Percentiles rank a stretch among this genome's conserved stretches.
Conservation (phyloP, 2,113 vertebrate species). For the Spea multiplicata region DNA sequence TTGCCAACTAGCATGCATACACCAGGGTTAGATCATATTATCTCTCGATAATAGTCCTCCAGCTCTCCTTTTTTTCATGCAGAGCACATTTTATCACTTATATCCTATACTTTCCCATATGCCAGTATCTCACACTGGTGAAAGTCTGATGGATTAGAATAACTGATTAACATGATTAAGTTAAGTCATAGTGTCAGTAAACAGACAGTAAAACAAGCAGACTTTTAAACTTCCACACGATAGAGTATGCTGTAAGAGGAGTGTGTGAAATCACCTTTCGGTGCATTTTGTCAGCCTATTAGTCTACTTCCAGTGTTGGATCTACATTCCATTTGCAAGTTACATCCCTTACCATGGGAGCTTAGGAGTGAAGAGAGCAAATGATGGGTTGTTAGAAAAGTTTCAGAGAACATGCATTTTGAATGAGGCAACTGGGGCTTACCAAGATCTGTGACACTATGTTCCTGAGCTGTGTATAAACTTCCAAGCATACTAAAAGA, state of each 20-base stretch:
- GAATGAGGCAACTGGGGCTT: constrained; percentile 30
- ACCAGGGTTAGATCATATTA: too few species aligned
- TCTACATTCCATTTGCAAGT: constrained; percentile 25
- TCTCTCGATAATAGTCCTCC: too few species aligned
- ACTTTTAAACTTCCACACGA: constrained; percentile 21
- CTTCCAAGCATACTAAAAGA: constrained; percentile 6
- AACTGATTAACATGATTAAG: too few species aligned
- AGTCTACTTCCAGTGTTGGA: constrained; percentile 11
- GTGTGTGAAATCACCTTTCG: constrained; percentile 28
- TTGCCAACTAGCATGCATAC: too few species aligned
- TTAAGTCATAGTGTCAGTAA: too few species aligned
- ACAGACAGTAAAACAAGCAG: constrained; percentile 8
- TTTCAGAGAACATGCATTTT: constrained; percentile 43
- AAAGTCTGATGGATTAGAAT: too few species aligned
- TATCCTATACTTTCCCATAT: too few species aligned
- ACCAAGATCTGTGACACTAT: constrained; percentile 27
- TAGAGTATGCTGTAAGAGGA: constrained; percentile 14
- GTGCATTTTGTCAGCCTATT: constrained; percentile 36
- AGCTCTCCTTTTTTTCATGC: too few species aligned
- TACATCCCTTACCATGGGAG: constrained; percentile 34
- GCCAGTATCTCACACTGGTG: too few species aligned
- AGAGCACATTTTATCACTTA: too few species aligned
- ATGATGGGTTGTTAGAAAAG: constrained; percentile 39
- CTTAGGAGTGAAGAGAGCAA: constrained; percentile 41
- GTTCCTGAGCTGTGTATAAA: constrained; percentile 8